These are phyloP conservation scores for Amitus sp. DNA, from an alignment of 2,888 invertebrate genomes.

Conservation along the genomic window DNA sequence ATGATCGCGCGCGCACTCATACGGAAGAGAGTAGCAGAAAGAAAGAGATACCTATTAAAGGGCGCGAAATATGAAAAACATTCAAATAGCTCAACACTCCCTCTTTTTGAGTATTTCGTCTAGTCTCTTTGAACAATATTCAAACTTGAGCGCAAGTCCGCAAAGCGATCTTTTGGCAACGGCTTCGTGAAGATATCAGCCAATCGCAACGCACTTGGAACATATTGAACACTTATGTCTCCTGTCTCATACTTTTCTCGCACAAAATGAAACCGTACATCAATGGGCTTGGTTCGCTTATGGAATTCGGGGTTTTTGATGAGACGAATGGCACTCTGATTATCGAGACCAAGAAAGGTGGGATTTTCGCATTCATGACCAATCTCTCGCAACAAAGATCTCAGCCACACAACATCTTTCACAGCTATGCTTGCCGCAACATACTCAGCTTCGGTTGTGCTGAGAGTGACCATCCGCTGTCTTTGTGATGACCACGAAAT, in stretches of 20 bases:
- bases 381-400: slow-evolving; percentile 2
- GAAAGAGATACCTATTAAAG: too few relatives aligned
- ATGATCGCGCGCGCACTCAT: too few relatives aligned
- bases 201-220: slow-evolving; percentile 3
- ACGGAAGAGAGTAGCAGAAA: too few relatives aligned
- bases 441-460: slow-evolving; percentile 20
- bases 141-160: background rate
- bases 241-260: slow-evolving; percentile 12
- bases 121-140: background rate
- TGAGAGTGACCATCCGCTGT: slow-evolving; percentile 15
- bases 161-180: background rate
- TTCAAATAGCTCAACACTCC: slow-evolving; percentile 11
- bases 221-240: slow-evolving; percentile 11
- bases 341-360: slow-evolving; percentile 2
- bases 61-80: too few relatives aligned
- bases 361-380: background rate
- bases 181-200: slow-evolving; percentile 17
- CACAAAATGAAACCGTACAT: slow-evolving; percentile 10
- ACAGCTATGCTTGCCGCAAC: slow-evolving; percentile 11
- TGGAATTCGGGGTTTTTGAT: slow-evolving; percentile 11
- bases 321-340: slow-evolving; percentile 12
- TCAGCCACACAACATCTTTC: slow-evolving; percentile 14
- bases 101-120: slow-evolving; percentile 11
- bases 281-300: slow-evolving; percentile 9
- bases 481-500: slow-evolving; percentile 15